Conservation (phyloP, 1,140 invertebrate genomes). For the Liolophura sinensis region DNA sequence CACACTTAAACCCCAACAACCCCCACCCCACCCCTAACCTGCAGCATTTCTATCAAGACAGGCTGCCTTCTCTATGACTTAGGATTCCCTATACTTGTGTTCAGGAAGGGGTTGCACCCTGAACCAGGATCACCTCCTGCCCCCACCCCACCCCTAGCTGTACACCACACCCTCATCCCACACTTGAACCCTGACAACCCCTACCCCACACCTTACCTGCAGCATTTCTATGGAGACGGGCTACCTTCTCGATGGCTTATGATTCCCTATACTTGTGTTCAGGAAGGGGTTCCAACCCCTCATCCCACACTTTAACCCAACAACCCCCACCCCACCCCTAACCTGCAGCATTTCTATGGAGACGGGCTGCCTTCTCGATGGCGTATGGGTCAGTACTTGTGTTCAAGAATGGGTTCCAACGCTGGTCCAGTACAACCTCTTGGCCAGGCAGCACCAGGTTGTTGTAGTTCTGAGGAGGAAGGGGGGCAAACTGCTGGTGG, state of each 20-base stretch:
- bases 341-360: slow-evolving; percentile 76
- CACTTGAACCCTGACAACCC: too few species aligned
- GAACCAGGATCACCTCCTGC: neutral
- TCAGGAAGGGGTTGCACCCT: too few species aligned
- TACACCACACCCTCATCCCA: too few species aligned
- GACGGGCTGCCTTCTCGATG: slow-evolving; percentile 74
- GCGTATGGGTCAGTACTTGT: slow-evolving; percentile 60
- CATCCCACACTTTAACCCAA: too few species aligned
- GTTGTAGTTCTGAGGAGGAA: neutral
- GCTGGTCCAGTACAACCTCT: neutral
- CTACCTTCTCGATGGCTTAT: too few species aligned
- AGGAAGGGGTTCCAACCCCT: too few species aligned
- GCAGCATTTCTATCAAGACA: slow-evolving; percentile 76
- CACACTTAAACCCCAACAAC: too few species aligned
- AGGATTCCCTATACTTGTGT: too few species aligned
- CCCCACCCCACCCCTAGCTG: neutral
- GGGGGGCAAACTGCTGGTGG: neutral
- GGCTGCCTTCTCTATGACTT: too few species aligned
- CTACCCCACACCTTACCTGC: slow-evolving; percentile 63
- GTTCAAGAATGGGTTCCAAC: slow-evolving; percentile 41
- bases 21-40: slow-evolving; percentile 56
- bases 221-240: slow-evolving; percentile 74
- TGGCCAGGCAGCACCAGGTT: neutral
- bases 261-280: too few species aligned
- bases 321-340: slow-evolving; percentile 20